Percentiles rank a stretch among this genome's conserved stretches.
These are phyloP conservation scores for Acrobasis suavella DNA, from an alignment of 2,888 invertebrate species.

Conservation along the genomic window DNA sequence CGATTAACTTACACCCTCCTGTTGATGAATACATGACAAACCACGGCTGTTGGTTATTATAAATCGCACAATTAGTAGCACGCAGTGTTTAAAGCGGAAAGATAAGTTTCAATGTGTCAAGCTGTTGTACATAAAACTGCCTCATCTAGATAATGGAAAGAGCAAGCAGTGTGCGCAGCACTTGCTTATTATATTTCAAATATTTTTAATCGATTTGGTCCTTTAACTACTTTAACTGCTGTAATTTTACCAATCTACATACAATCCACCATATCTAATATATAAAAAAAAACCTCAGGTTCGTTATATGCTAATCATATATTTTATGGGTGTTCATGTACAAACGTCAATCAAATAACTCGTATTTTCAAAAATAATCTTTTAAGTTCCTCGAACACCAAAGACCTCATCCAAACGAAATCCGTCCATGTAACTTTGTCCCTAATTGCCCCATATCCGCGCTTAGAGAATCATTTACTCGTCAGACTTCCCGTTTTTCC, in stretches of 20 bases:
- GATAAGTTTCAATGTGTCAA: conserved; percentile 45
- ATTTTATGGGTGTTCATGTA: too few relatives aligned
- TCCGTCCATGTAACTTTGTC: conserved; percentile 48
- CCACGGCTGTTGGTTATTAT: conserved; percentile 55
- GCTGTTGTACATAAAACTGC: conserved; percentile 35
- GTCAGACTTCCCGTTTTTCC: conserved; percentile 48
- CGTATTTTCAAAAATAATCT: conserved; percentile 29
- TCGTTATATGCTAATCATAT: too few relatives aligned
- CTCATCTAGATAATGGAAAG: conserved; percentile 34
- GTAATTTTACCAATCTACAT: too few relatives aligned
- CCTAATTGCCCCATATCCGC: conserved; percentile 56
- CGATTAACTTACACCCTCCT: conserved; percentile 68
- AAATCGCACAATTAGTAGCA: conserved; percentile 66
- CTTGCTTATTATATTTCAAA: too few relatives aligned
- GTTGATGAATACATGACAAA: conserved; percentile 52
- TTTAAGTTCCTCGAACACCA: conserved; percentile 27
- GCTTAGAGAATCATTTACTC: conserved; percentile 51
- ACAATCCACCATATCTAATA: too few relatives aligned
- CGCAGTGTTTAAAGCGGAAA: conserved; percentile 51
- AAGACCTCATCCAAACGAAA: conserved; percentile 44
- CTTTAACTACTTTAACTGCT: too few relatives aligned
- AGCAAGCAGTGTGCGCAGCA: background rate
- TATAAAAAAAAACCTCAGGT: too few relatives aligned
- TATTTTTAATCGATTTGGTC: too few relatives aligned
- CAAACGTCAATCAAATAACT: too few relatives aligned